These are phyloP conservation scores for Geococcyx californianus DNA, from an alignment of 2,113 vertebrate species.

Conservation along the genomic window DNA sequence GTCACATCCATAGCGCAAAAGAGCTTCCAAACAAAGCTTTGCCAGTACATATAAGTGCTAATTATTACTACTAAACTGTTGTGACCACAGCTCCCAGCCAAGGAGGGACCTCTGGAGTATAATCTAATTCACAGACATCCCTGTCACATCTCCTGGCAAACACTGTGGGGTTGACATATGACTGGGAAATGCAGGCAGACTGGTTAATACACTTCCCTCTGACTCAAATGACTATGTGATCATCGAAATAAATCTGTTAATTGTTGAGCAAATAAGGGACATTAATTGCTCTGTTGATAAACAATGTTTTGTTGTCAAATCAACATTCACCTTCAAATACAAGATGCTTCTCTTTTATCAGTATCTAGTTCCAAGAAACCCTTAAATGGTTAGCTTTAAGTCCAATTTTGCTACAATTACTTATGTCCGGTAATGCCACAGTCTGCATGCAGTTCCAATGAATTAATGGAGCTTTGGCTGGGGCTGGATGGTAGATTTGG, in stretches of 20 bases:
- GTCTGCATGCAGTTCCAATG: background rate
- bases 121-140: background rate
- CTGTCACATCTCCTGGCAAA: background rate
- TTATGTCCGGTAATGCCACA: background rate
- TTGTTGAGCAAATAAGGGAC: background rate
- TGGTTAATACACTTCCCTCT: background rate
- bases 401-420: background rate
- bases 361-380: background rate
- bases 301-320: background rate
- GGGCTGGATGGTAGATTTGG: background rate
- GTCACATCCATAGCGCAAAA: background rate
- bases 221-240: background rate
- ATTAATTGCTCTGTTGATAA: background rate
- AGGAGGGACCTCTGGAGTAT: background rate
- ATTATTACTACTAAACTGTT: slow-evolving; percentile 1
- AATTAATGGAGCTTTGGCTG: background rate
- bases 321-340: background rate
- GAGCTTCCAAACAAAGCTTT: background rate
- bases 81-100: background rate
- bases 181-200: background rate
- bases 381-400: background rate
- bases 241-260: background rate
- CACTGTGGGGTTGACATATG: background rate
- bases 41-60: background rate
- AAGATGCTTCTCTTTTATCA: background rate